phyloP scores from a whole-genome alignment of 1,140 invertebrate species.

The Cyrtorhinus lividipennis region DNA sequence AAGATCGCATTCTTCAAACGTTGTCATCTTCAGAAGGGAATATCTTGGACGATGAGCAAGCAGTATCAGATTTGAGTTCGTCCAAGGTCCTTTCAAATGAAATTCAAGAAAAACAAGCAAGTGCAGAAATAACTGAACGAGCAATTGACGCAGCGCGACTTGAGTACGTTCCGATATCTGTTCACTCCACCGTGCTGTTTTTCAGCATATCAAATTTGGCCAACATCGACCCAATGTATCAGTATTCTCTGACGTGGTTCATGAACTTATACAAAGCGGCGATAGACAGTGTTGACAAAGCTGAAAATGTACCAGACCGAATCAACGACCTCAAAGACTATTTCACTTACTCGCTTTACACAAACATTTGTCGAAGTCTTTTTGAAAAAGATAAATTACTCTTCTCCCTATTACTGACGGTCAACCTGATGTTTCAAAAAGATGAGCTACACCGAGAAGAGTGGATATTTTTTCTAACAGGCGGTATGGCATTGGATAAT shows the following conservation, averaged over 20 bases:
- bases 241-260: slow-evolving; percentile 91
- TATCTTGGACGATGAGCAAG: slow-evolving; percentile 89
- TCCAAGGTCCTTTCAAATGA: slow-evolving; percentile 81
- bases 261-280: slow-evolving; percentile 74
- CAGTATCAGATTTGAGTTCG: slow-evolving; percentile 78
- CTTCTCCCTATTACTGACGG: slow-evolving; percentile 71
- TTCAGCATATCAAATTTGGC: slow-evolving; percentile 82
- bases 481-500: slow-evolving; percentile 68
- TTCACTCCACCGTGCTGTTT: slow-evolving; percentile 77
- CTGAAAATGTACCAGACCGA: slow-evolving; percentile 58
- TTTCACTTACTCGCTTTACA: slow-evolving; percentile 83
- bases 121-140: slow-evolving; percentile 74
- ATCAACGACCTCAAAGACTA: slow-evolving; percentile 57
- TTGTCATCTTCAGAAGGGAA: slow-evolving; percentile 76
- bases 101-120: slow-evolving; percentile 75
- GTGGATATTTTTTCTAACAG: slow-evolving; percentile 81
- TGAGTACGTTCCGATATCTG: slow-evolving; percentile 75
- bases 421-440: slow-evolving; percentile 64
- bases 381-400: slow-evolving; percentile 91
- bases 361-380: slow-evolving; percentile 82
- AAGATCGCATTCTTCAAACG: slow-evolving; percentile 82
- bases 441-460: slow-evolving; percentile 50
- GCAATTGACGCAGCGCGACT: slow-evolving; percentile 63
- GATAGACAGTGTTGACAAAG: slow-evolving; percentile 84
- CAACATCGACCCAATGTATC: slow-evolving; percentile 95